Percentiles rank a stretch among this genome's conserved stretches.
Evolutionary conservation across 2,888 invertebrate genomes (phyloP).

Genomic region (Pristionchus mayeri): DNA sequence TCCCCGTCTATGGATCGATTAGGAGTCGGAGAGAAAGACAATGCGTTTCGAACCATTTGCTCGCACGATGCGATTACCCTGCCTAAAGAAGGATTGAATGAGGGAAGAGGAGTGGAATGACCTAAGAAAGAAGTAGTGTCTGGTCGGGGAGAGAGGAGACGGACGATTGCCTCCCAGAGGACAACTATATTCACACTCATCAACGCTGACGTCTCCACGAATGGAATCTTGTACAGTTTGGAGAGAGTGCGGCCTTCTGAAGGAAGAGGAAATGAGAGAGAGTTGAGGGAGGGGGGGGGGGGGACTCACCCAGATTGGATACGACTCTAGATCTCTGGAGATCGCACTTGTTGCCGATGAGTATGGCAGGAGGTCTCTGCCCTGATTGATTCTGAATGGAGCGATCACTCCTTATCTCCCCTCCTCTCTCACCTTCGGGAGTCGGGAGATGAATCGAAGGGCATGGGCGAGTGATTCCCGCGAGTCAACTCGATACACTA

Average conservation of each 20-base stretch:
- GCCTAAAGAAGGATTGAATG: background rate
- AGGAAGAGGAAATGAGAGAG: slow-evolving; percentile 43
- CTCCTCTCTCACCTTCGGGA: slow-evolving; percentile 24
- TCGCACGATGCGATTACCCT: slow-evolving; percentile 49
- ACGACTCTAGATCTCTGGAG: slow-evolving; percentile 72
- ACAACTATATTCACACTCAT: slow-evolving; percentile 68
- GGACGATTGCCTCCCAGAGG: slow-evolving; percentile 61
- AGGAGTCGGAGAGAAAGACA: slow-evolving; percentile 38
- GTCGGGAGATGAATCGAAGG: slow-evolving; percentile 28
- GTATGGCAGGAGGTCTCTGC: slow-evolving; percentile 55
- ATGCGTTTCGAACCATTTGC: slow-evolving; percentile 46
- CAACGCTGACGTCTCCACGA: slow-evolving; percentile 69
- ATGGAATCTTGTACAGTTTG: slow-evolving; percentile 72
- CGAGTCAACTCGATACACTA: slow-evolving; percentile 71
- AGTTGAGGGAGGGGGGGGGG: background rate
- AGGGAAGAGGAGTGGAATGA: background rate
- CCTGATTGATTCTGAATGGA: slow-evolving; percentile 51
- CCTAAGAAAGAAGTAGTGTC: background rate
- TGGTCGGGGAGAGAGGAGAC: slow-evolving; percentile 44
- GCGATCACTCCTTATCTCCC: background rate
- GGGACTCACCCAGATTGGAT: slow-evolving; percentile 64
- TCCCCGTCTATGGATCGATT: slow-evolving; percentile 44
- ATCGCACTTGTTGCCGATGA: slow-evolving; percentile 74
- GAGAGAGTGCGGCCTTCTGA: slow-evolving; percentile 72
- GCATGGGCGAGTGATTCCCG: slow-evolving; percentile 70